Percentiles rank a stretch among this genome's conserved stretches.
phyloP scores from a whole-genome alignment of 2,888 invertebrate species.

The Heteromyza rotundicornis region DNA sequence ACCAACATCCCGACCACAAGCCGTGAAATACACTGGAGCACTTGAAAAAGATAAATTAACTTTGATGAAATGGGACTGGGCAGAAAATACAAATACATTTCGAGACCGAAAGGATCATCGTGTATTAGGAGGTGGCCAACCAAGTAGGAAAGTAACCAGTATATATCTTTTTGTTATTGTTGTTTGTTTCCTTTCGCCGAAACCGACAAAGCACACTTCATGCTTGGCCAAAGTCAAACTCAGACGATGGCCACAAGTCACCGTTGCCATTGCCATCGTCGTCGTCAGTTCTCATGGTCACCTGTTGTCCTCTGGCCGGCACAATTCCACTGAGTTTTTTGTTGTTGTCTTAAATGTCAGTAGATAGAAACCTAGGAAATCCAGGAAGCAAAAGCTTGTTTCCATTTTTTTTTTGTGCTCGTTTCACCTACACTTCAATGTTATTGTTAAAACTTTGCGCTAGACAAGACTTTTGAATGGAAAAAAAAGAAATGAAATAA shows the following conservation, averaged over 20 bases:
- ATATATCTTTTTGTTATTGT: no score
- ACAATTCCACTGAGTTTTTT: background rate
- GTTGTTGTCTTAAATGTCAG: background rate
- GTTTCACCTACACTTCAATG: no score
- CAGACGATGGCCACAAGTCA: background rate
- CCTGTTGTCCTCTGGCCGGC: background rate
- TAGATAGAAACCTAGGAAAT: background rate
- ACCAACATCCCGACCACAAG: no score
- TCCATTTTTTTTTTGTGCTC: no score
- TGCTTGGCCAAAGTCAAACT: background rate
- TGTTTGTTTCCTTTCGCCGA: no score
- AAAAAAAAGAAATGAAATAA: background rate
- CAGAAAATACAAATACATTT: no score
- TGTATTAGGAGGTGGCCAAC: background rate
- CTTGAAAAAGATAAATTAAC: constrained; percentile 39
- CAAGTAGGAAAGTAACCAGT: no score
- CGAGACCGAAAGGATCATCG: no score
- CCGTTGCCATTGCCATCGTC: background rate
- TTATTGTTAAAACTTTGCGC: constrained; percentile 17
- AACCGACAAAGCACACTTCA: background rate
- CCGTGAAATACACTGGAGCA: constrained; percentile 17
- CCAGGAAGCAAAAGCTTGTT: background rate
- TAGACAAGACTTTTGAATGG: background rate
- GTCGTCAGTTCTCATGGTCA: background rate
- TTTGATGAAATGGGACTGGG: constrained; percentile 41